These are phyloP conservation scores for Drosophila affinis DNA, from an alignment of 2,888 invertebrate species.

Conservation along the genomic window DNA sequence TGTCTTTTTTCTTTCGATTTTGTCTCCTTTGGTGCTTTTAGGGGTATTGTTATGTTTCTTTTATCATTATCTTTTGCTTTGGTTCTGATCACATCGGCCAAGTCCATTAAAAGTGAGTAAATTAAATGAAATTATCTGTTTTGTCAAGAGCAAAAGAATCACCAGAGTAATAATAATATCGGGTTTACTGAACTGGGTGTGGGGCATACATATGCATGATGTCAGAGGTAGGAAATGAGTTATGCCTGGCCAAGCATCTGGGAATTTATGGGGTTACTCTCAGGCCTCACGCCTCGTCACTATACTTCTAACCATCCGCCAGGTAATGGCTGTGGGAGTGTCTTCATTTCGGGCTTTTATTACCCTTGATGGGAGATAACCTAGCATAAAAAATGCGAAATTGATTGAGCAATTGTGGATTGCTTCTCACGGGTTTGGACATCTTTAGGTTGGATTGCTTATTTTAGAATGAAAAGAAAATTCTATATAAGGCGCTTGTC, in stretches of 20 bases:
- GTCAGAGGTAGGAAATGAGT: slow-evolving; percentile 45
- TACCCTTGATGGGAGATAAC: slow-evolving; percentile 15
- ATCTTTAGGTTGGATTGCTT: neutral
- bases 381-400: slow-evolving; percentile 2
- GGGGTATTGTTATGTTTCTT: slow-evolving; percentile 23
- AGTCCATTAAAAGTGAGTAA: slow-evolving; percentile 70
- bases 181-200: slow-evolving; percentile 40
- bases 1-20: slow-evolving; percentile 24
- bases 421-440: neutral
- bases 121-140: slow-evolving; percentile 71
- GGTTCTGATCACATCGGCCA: slow-evolving; percentile 50
- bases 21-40: slow-evolving; percentile 9
- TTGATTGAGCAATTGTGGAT: slow-evolving; percentile 20
- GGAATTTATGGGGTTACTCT: slow-evolving; percentile 16
- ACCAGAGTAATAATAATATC: slow-evolving; percentile 25
- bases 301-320: slow-evolving; percentile 18
- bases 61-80: slow-evolving; percentile 28
- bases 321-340: slow-evolving; percentile 33
- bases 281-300: slow-evolving; percentile 15
- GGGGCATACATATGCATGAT: slow-evolving; percentile 25
- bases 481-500: neutral
- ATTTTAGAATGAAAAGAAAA: neutral
- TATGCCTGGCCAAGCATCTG: slow-evolving; percentile 32
- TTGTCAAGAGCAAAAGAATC: slow-evolving; percentile 37
- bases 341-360: slow-evolving; percentile 25